A percentile compares a stretch with the other conserved stretches of the same genome.
phyloP scores from a whole-genome alignment of 2,797 vertebrate genomes.

The Choloepus didactylus region DNA sequence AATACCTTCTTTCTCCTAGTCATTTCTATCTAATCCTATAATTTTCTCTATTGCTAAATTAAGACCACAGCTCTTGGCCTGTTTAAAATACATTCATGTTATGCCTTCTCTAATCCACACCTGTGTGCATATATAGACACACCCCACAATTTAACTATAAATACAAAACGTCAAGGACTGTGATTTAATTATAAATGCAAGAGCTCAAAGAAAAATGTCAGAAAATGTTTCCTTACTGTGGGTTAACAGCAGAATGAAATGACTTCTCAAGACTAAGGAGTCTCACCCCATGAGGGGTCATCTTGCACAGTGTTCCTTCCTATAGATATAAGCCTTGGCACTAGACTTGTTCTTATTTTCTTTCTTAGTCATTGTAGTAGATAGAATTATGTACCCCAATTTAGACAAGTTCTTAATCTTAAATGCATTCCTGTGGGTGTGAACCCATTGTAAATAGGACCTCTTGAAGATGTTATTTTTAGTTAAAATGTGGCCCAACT shows the following conservation, averaged over 20 bases:
- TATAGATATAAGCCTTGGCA: not conserved
- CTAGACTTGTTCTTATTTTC: not conserved
- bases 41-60: slow-evolving; percentile 32
- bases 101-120: not conserved
- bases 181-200: slow-evolving; percentile 37
- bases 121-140: not conserved
- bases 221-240: not conserved
- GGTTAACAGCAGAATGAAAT: not conserved
- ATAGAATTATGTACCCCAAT: too few relatives aligned
- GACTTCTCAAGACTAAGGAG: not conserved
- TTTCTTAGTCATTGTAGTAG: not conserved
- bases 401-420: too few relatives aligned
- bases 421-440: too few relatives aligned
- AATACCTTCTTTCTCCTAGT: not conserved
- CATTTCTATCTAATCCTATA: not conserved
- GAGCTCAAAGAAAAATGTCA: not conserved
- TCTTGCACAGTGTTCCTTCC: not conserved
- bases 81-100: not conserved
- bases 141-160: not conserved
- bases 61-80: not conserved
- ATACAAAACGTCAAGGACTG: not conserved
- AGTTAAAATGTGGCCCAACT: too few relatives aligned
- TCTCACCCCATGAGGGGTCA: not conserved
- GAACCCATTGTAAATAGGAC: too few relatives aligned
- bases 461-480: too few relatives aligned